Conservation (phyloP, 2,113 vertebrate genomes). For the Drymodes brunneopygia region DNA sequence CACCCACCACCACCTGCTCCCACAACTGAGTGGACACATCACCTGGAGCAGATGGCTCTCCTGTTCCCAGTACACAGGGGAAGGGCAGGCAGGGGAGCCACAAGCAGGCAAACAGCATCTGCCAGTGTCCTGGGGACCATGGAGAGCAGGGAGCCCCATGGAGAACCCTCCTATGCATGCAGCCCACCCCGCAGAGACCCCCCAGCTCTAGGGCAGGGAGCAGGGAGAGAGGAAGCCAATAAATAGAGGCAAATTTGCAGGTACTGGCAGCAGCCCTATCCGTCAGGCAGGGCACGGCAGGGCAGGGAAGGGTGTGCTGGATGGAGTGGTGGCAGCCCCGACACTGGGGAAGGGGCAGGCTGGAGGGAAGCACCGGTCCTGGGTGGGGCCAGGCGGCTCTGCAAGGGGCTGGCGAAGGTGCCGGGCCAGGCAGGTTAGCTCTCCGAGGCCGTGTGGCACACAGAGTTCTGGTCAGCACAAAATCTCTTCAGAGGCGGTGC, state of each 20-base stretch:
- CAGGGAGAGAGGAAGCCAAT: slow-evolving; percentile 67
- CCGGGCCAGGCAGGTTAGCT: slow-evolving; percentile 75
- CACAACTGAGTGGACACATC: not conserved
- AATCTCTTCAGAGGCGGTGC: slow-evolving; percentile 91
- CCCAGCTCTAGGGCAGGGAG: slow-evolving; percentile 1
- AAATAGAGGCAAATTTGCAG: slow-evolving; percentile 64
- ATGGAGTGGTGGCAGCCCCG: not conserved
- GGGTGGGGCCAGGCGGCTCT: not conserved
- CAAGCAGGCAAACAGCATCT: not conserved
- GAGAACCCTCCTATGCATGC: not conserved
- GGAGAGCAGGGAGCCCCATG: not conserved
- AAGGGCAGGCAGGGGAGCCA: not conserved
- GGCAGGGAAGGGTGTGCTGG: not conserved
- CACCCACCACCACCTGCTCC: not conserved
- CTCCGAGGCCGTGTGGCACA: slow-evolving; percentile 72
- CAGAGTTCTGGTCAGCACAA: slow-evolving; percentile 82
- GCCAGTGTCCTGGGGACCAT: not conserved
- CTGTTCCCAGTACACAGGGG: not conserved
- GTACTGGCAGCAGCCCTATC: not conserved
- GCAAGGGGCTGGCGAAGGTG: slow-evolving; percentile 21
- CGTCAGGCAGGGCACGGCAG: not conserved
- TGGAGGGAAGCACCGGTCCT: not conserved
- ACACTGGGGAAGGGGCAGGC: not conserved
- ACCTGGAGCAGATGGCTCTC: not conserved
- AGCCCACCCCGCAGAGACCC: not conserved